Evolutionary conservation across 92 coral and sea anemone species (phyloP).

Genomic region (Epizoanthus ramosus): DNA sequence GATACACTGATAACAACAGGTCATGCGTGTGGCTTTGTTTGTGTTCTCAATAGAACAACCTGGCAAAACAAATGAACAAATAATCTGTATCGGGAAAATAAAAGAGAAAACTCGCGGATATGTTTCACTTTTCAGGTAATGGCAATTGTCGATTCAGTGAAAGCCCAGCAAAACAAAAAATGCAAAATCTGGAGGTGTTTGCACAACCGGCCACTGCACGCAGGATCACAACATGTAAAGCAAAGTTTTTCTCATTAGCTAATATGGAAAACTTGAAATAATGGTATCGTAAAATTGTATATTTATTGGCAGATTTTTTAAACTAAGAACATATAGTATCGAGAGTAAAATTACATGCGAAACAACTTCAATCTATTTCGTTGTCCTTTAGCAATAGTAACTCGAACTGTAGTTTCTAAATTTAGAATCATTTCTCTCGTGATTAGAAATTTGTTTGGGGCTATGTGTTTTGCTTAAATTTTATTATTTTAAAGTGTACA

Average conservation of each 20-base stretch:
- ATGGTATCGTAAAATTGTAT: background rate
- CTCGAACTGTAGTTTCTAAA: too few species aligned
- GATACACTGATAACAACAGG: conserved; percentile 51
- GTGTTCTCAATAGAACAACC: conserved; percentile 59
- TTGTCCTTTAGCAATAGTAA: too few species aligned
- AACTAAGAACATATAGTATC: background rate
- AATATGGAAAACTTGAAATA: background rate
- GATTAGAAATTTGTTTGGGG: too few species aligned
- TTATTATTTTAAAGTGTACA: background rate
- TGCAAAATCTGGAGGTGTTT: background rate
- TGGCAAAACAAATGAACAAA: conserved; percentile 53
- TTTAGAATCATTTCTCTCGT: too few species aligned
- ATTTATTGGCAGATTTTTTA: background rate
- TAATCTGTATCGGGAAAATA: conserved; percentile 23
- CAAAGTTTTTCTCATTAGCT: background rate
- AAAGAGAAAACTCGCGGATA: background rate
- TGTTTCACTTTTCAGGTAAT: background rate
- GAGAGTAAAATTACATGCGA: background rate
- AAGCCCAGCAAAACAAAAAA: background rate
- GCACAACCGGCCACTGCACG: background rate
- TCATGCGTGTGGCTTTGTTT: conserved; percentile 69
- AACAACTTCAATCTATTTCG: background rate
- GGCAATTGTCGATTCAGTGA: background rate
- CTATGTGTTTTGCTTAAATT: too few species aligned
- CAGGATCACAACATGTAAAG: background rate